Evolutionary conservation across 92 coral and sea anemone species (phyloP).

Genomic region (Actinernus sp.): DNA sequence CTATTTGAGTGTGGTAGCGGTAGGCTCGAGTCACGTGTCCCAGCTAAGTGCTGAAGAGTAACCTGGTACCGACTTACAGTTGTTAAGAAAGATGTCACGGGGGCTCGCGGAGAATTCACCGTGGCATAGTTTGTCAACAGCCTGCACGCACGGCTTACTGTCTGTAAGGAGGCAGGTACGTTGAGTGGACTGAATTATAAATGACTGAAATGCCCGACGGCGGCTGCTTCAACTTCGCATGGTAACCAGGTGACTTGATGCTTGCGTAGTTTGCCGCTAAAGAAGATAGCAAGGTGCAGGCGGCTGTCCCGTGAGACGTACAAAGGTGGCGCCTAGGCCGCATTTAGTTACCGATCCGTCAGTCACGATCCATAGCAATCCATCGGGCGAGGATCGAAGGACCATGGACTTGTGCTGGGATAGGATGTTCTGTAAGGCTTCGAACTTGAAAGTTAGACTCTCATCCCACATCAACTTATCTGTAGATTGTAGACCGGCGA

Average conservation of each 20-base stretch:
- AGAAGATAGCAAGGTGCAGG: conserved; percentile 20
- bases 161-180: conserved; percentile 46
- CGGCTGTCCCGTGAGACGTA: conserved; percentile 16
- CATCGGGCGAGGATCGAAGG: conserved; percentile 19
- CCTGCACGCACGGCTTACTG: conserved; percentile 63
- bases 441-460: conserved; percentile 8
- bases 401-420: conserved; percentile 1
- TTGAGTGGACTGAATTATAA: conserved; percentile 49
- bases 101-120: conserved; percentile 66
- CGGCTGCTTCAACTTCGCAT: conserved; percentile 60
- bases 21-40: no score
- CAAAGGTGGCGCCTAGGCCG: conserved; percentile 21
- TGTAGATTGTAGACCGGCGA: conserved; percentile 2
- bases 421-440: conserved; percentile 17
- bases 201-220: conserved; percentile 58
- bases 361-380: conserved; percentile 12
- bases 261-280: conserved; percentile 20
- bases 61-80: no score
- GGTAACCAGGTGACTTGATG: conserved; percentile 62
- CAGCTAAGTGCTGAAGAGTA: conserved; percentile 52
- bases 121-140: conserved; percentile 43
- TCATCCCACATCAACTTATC: conserved; percentile 1
- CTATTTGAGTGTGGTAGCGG: no score
- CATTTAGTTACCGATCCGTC: not conserved
- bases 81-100: conserved; percentile 43